Evolutionary conservation across 2,113 vertebrate genomes (phyloP).

Genomic region (Pseudorectes ferrugineus): DNA sequence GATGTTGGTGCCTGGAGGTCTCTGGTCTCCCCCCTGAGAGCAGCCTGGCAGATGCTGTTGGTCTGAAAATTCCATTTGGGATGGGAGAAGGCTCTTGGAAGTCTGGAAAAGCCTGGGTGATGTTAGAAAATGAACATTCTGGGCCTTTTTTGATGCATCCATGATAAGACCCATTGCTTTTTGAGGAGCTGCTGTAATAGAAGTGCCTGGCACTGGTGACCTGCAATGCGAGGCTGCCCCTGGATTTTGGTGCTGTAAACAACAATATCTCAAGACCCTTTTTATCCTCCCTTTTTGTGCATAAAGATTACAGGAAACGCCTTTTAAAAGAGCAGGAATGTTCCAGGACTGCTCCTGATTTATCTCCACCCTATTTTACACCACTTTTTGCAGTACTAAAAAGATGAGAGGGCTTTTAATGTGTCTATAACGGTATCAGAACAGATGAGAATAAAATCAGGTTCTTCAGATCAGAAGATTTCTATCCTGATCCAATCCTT

Average conservation of each 20-base stretch:
- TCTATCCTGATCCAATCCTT: not conserved
- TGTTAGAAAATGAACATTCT: not conserved
- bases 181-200: not conserved
- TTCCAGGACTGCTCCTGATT: not conserved
- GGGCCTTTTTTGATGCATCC: accelerated
- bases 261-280: not conserved
- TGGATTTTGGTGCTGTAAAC: not conserved
- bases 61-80: not conserved
- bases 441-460: not conserved
- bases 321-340: not conserved
- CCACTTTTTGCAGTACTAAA: not conserved
- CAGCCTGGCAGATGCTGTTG: not conserved
- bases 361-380: not conserved
- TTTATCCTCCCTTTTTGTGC: not conserved
- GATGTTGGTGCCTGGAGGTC: not conserved
- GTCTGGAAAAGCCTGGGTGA: not conserved
- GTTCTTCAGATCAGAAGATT: not conserved
- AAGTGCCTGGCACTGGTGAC: not conserved
- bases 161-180: not conserved
- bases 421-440: accelerated
- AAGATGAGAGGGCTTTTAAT: not conserved
- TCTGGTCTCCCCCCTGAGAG: not conserved
- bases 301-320: not conserved
- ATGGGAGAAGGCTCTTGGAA: not conserved
- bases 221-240: not conserved